Evolutionary conservation across 2,113 vertebrate genomes (phyloP), one percentile per base, ranked within the genome.

Genomic region (Brachypteracias leptosomus): DNA sequence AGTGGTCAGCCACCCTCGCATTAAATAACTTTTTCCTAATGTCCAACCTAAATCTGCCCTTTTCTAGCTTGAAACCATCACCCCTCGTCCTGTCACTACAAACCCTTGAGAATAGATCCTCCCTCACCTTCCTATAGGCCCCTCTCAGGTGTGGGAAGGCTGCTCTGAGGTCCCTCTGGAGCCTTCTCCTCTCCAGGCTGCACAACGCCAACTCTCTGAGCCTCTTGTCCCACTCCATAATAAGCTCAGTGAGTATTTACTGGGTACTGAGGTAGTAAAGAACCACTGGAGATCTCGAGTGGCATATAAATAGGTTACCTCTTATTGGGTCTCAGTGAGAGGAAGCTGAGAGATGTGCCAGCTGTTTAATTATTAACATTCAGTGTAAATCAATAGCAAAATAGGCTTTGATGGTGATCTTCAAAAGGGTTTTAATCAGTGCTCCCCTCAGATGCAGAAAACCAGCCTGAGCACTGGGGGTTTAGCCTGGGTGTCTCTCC

Each of bases 321-420:
- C 88, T 93, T 93, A 75, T 58, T 84, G 33, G 80, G 52, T 68
- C 65, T 96, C 70, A 79, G 81, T 79, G 74, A 95, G 62, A 91
- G 76, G 75, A 96, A 93, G 81, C 61, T 52, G 72, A 90, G 71
- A 86, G 93, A 88, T 91, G 92, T 54, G 57, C 74, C 89, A 94
- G 65, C 76, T 92, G 49, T 81, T 96, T 89, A 62, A 94, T 92
- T 89, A 96, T 95, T 96, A 95, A 95, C 54, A 88, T 81, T 62
- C 76, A 66, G 51, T 88, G 49, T 61, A 89, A 95, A 95, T 93
- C 88, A 86, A 63, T 78, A 95, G 65, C 61, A 91, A 96, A 96
- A 63, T 89, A 86, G 66, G 51, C 75, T 97, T 97, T 95, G 86
- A 85, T 82, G 70, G 83, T 83, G 46, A 78, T 87, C 90, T 91